Evolutionary conservation across 2,888 invertebrate genomes (phyloP).

Genomic region (Cheilosia vernalis): DNA sequence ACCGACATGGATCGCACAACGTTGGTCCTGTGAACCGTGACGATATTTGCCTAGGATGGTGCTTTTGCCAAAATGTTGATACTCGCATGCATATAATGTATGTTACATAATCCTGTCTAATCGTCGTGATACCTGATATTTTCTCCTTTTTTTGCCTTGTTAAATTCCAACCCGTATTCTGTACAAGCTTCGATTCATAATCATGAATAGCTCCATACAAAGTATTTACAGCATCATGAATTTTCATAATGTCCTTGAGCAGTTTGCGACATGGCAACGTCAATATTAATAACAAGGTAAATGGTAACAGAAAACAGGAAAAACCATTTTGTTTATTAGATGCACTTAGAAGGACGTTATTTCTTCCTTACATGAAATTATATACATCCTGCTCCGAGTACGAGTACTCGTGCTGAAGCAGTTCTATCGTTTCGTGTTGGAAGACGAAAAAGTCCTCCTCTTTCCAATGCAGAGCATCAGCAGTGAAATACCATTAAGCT

Average conservation of each 20-base stretch:
- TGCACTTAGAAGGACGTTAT: slow-evolving; percentile 25
- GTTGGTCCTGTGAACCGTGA: background rate
- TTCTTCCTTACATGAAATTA: slow-evolving; percentile 18
- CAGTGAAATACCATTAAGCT: slow-evolving; percentile 37
- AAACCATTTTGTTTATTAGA: slow-evolving; percentile 39
- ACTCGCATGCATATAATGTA: background rate
- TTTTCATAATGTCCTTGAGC: background rate
- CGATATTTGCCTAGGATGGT: background rate
- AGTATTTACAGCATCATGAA: background rate
- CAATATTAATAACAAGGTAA: background rate
- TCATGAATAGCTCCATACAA: background rate
- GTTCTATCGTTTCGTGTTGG: background rate
- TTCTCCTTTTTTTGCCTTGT: too few species aligned
- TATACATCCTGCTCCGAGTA: slow-evolving; percentile 30
- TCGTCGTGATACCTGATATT: too few species aligned
- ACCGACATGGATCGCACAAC: background rate
- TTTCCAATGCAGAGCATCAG: background rate
- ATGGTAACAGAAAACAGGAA: background rate
- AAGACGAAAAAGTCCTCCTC: background rate
- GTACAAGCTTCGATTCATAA: background rate
- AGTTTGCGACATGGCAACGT: slow-evolving; percentile 7
- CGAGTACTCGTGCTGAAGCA: background rate
- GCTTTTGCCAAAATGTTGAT: background rate
- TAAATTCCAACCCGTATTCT: background rate
- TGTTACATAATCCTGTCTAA: too few species aligned